phyloP scores from a whole-genome alignment of 2,797 vertebrate genomes.

The Crocodylus rhombifer region DNA sequence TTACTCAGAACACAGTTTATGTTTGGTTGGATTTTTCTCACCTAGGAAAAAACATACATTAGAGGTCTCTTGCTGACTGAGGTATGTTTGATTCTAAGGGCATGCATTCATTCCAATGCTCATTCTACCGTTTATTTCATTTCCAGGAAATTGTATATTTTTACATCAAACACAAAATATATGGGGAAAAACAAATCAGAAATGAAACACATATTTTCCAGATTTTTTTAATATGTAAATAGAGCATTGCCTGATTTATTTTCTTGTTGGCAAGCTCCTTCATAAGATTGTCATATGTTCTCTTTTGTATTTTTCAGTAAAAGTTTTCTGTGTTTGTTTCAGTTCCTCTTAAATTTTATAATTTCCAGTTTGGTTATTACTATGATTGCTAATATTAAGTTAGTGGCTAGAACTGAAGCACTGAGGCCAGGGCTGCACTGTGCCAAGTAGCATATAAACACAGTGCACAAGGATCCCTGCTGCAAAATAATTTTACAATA shows the following conservation, averaged over 20 bases:
- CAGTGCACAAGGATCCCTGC: too few species aligned
- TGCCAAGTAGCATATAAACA: not conserved
- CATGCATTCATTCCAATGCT: not conserved
- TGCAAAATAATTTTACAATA: too few species aligned
- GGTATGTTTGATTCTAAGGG: not conserved
- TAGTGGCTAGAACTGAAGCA: not conserved
- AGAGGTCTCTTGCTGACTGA: not conserved
- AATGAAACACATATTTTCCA: not conserved
- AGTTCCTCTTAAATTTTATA: not conserved
- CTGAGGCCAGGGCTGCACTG: not conserved
- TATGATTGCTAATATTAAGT: not conserved
- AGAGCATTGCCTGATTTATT: not conserved
- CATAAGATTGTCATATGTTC: not conserved
- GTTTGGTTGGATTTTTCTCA: not conserved
- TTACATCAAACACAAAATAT: not conserved
- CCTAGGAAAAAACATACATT: rapidly evolving
- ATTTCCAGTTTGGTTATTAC: not conserved
- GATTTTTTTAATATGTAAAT: not conserved
- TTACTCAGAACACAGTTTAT: not conserved
- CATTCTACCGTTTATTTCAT: not conserved
- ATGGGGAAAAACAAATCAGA: not conserved
- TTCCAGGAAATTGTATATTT: not conserved
- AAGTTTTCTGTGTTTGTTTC: rapidly evolving
- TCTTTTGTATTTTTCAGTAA: not conserved
- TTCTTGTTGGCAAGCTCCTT: not conserved